A percentile compares a stretch with the other conserved stretches of the same genome.
Conservation (phyloP, 2,113 vertebrate genomes). For the Cettia cetti region DNA sequence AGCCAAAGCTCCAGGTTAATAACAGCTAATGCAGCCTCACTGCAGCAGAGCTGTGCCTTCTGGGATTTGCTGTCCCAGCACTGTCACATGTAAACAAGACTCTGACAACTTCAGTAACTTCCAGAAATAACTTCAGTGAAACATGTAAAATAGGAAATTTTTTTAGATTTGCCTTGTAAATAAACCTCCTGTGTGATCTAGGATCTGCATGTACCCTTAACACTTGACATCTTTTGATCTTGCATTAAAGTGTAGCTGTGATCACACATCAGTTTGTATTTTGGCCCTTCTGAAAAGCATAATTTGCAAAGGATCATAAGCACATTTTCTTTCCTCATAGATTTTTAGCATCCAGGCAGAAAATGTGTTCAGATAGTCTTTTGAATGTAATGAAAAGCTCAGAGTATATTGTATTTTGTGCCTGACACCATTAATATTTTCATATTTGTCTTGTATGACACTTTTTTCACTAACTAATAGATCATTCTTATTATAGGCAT, state of each 20-base stretch:
- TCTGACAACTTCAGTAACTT: not conserved
- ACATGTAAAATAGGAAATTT: not conserved
- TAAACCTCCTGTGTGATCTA: not conserved
- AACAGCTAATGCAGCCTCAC: not conserved
- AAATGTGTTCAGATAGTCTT: not conserved
- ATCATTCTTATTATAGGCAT: not conserved
- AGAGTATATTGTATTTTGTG: not conserved
- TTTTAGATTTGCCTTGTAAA: not conserved
- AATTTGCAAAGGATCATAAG: slow-evolving; percentile 3
- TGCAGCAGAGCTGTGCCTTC: not conserved
- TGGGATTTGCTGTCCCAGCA: not conserved
- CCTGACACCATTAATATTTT: slow-evolving; percentile 15
- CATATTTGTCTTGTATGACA: slow-evolving; percentile 1
- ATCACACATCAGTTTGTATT: not conserved
- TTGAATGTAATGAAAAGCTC: slow-evolving; percentile 19
- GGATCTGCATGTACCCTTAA: not conserved
- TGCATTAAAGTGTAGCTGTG: not conserved
- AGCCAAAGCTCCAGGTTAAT: not conserved
- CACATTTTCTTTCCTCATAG: slow-evolving; percentile 18
- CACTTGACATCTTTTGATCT: not conserved
- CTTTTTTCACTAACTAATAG: slow-evolving; percentile 29
- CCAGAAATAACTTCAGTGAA: not conserved
- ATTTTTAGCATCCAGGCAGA: slow-evolving; percentile 34
- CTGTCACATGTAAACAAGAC: not conserved
- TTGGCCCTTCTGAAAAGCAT: slow-evolving; percentile 1